phyloP scores from a whole-genome alignment of 2,113 vertebrate genomes.

The Amblyornis subalaris region DNA sequence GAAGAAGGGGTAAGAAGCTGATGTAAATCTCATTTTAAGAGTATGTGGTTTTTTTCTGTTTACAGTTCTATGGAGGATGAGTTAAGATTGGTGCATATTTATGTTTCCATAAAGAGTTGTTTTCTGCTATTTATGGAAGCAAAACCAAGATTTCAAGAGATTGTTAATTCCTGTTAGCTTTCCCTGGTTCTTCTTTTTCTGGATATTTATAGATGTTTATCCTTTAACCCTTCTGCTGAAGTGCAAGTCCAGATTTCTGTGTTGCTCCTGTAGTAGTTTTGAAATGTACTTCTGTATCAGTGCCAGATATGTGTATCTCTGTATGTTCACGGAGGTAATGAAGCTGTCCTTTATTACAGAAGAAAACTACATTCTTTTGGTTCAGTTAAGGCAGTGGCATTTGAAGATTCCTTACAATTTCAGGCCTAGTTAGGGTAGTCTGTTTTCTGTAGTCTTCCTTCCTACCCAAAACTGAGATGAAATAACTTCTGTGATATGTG shows the following conservation, averaged over 20 bases:
- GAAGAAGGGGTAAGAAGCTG: neutral
- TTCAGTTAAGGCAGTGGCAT: neutral
- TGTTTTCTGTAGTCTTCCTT: neutral
- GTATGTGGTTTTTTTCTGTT: fast-evolving
- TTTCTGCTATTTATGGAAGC: neutral
- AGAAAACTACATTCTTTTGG: neutral
- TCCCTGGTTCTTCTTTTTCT: neutral
- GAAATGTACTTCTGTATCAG: neutral
- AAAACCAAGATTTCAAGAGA: neutral
- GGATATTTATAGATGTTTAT: constrained; percentile 7
- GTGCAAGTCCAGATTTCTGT: neutral
- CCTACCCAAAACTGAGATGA: neutral
- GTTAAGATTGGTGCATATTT: neutral
- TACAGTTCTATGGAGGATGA: neutral
- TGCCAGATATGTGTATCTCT: neutral
- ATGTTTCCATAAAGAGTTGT: neutral
- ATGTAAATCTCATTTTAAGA: neutral
- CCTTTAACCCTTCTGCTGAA: neutral
- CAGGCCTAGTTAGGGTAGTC: neutral
- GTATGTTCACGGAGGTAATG: neutral
- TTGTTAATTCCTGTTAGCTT: neutral
- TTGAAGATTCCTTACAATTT: neutral
- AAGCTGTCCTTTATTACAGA: neutral
- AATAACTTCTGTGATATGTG: neutral
- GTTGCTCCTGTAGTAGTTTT: neutral